Conservation (phyloP, 2,888 invertebrate genomes). For the Tubulanus polymorphus region DNA sequence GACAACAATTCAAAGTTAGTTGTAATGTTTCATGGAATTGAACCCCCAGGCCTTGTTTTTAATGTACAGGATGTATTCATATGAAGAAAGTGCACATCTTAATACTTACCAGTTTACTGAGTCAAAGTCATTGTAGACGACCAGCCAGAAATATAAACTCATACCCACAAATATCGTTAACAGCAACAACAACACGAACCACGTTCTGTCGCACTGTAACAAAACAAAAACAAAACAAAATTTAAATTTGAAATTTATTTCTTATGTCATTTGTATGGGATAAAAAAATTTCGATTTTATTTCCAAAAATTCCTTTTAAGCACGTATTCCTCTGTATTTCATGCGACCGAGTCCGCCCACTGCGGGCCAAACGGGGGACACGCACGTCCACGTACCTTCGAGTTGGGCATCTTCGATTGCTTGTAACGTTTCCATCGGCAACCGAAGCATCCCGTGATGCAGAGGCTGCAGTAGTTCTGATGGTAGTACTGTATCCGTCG, state of each 20-base stretch:
- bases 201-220: constrained; percentile 36
- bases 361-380: too few species aligned
- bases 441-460: constrained; percentile 43
- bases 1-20: too few species aligned
- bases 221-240: constrained; percentile 5
- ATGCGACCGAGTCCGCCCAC: too few species aligned
- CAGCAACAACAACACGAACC: constrained; percentile 26
- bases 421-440: constrained; percentile 49
- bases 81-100: too few species aligned
- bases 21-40: too few species aligned
- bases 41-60: too few species aligned
- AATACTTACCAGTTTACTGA: constrained; percentile 37
- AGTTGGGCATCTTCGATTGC: constrained; percentile 38
- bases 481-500: constrained; percentile 38
- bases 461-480: constrained; percentile 39
- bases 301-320: too few species aligned
- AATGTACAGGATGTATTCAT: too few species aligned
- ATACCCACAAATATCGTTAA: constrained; percentile 28
- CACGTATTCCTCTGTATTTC: too few species aligned
- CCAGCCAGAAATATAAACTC: constrained; percentile 36
- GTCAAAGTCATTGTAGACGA: constrained; percentile 32
- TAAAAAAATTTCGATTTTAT: background rate
- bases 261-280: background rate
- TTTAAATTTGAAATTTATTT: background rate
- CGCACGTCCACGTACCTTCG: constrained; percentile 39